Conservation (phyloP, 2,113 vertebrate genomes). For the Porphyrio hochstetteri region DNA sequence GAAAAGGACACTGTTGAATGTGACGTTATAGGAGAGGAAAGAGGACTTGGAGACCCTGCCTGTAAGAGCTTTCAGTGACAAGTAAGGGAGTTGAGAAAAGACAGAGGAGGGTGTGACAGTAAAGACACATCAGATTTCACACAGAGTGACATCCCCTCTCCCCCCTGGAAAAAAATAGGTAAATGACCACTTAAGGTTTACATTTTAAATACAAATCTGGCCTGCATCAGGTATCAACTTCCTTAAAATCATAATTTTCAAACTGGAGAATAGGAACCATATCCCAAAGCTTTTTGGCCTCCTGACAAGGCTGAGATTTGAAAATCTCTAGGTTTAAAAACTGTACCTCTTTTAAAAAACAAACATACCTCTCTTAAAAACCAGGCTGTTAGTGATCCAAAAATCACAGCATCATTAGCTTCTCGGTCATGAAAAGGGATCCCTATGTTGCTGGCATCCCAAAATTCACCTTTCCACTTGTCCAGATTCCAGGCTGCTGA, state of each 20-base stretch:
- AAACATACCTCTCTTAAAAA: conserved; percentile 99
- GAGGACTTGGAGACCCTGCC: not conserved
- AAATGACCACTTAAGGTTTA: not conserved
- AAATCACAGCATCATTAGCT: conserved; percentile 90
- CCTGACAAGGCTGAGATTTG: not conserved
- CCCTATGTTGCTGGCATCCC: conserved; percentile 86
- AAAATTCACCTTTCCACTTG: conserved; percentile 93
- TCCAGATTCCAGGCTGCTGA: conserved; percentile 92
- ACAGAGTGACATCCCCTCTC: not conserved
- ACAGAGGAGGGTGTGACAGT: not conserved
- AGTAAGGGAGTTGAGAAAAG: not conserved
- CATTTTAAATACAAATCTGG: not conserved
- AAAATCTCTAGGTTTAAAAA: not conserved
- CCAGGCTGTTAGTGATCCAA: conserved; percentile 91
- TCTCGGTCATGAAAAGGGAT: conserved; percentile 90
- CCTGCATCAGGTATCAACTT: not conserved
- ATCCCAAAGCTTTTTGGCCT: not conserved
- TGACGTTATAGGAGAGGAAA: not conserved
- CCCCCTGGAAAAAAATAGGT: not conserved
- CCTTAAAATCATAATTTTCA: not conserved
- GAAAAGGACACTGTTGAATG: not conserved
- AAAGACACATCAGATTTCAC: not conserved
- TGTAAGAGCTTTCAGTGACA: not conserved
- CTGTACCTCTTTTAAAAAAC: conserved; percentile 89
- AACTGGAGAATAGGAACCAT: not conserved